A percentile compares a stretch with the other conserved stretches of the same genome.
phyloP scores from a whole-genome alignment of 2,113 vertebrate genomes.

The Sarotherodon lohbergeri region DNA sequence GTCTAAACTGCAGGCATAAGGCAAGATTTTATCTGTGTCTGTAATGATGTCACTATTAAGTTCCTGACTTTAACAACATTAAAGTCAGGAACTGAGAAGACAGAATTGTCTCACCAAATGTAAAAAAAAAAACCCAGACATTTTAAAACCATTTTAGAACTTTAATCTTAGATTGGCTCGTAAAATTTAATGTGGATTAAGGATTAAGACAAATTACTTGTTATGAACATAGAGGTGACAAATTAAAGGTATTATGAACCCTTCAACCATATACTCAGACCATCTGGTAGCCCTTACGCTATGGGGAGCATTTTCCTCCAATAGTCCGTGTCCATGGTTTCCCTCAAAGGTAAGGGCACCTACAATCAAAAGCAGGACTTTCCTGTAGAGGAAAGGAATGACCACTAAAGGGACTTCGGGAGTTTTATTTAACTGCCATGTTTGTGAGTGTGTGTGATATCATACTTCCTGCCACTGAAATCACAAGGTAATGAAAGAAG shows the following conservation, averaged over 20 bases:
- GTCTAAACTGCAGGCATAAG: background rate
- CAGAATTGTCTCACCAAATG: background rate
- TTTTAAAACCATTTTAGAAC: background rate
- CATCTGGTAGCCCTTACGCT: background rate
- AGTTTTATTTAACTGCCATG: background rate
- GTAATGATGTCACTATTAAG: background rate
- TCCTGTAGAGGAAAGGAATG: background rate
- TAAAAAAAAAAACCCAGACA: background rate
- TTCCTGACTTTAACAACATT: background rate
- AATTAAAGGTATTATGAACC: background rate
- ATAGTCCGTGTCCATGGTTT: background rate
- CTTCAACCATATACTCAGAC: background rate
- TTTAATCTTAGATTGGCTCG: background rate
- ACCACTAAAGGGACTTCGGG: background rate
- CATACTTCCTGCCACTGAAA: background rate
- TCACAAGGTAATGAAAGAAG: background rate
- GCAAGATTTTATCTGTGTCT: background rate
- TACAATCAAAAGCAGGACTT: background rate
- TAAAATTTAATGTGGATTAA: background rate
- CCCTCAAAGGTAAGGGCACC: background rate
- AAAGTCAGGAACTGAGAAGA: background rate
- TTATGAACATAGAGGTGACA: background rate
- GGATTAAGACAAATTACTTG: background rate
- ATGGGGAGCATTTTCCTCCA: background rate
- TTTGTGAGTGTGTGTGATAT: background rate